Evolutionary conservation across 53 echinoderm and acorn worm genomes (phyloP), one percentile per base, ranked within the genome.

Genomic region (Pentamera pediparva): DNA sequence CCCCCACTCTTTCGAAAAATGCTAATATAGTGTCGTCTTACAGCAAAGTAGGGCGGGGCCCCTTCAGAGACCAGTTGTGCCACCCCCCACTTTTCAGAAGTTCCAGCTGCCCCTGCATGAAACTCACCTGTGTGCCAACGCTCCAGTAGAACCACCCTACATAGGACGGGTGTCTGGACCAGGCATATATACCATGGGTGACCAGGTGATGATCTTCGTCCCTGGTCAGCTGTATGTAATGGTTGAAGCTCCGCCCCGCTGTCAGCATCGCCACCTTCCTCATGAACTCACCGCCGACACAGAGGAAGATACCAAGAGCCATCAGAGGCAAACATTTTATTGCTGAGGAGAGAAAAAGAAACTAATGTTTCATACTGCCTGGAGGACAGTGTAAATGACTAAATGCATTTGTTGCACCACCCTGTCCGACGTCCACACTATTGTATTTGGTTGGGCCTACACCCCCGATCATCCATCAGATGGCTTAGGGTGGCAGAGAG

Each of bases 141-240:
- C 96, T 96, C 96, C 96, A 96, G 75, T 90, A 96, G 76, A 96
- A 96, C 96, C 96, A 96, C 48, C 96, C 96, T 8, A 96, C 96
- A 37, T 96, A 96, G 32, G 96, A 91, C 4, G 96, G 96, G 32
- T 96, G 96, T 54, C 96, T 79, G 6, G 90, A 96, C 96, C 91
- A 96, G 35, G 85, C 83, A 39, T 96, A 96, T 11, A 96, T 79
- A 19, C 96, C 96, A 39, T 88, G 88, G 11, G 96, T 96, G 45
- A 96, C 81, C 10, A 96, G 78, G 17, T 76, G 61, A 32, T 96
- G 96, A 63, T 91, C 88, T 32, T 80, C 74, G 10, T 87, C 87
- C 52, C 85, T 82, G 15, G 88, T 87, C 29, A 85, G 82, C 65
- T 96, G 96, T 62, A 96, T 91, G 59, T 90, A 90, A 69, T 96